Evolutionary conservation across 1,140 invertebrate species (phyloP).

Genomic region (Littorina saxatilis): DNA sequence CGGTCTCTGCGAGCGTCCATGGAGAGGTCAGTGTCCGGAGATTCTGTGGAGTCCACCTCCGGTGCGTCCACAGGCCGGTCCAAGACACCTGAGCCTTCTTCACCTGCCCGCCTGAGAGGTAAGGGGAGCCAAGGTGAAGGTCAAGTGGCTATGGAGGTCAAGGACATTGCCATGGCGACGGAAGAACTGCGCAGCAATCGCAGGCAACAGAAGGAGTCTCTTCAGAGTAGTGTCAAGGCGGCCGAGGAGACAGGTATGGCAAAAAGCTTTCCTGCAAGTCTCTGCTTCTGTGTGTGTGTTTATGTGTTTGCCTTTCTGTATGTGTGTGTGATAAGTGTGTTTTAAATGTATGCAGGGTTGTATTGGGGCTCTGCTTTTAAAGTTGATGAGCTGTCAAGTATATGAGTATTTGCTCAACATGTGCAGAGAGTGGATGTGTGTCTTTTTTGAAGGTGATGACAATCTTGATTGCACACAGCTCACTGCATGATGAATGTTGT

Average conservation of each 20-base stretch:
- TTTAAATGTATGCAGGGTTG: not conserved
- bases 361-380: no score
- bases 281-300: not conserved
- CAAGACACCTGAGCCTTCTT: not conserved
- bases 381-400: not conserved
- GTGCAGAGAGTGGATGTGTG: no score
- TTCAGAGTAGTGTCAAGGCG: not conserved
- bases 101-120: not conserved
- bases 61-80: not conserved
- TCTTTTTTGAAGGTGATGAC: no score
- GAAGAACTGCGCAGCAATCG: slow-evolving; percentile 8
- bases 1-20: not conserved
- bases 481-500: no score
- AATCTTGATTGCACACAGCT: no score
- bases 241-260: slow-evolving; percentile 9
- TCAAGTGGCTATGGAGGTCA: not conserved
- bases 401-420: not conserved
- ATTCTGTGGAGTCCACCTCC: not conserved
- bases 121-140: not conserved
- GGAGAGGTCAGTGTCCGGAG: not conserved
- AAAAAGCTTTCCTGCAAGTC: no score
- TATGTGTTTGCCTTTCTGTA: not conserved
- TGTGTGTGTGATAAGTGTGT: not conserved
- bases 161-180: slow-evolving; percentile 5
- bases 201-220: slow-evolving; percentile 2